Evolutionary conservation across 2,113 vertebrate species (phyloP).

Genomic region (Pterophyllum scalare): DNA sequence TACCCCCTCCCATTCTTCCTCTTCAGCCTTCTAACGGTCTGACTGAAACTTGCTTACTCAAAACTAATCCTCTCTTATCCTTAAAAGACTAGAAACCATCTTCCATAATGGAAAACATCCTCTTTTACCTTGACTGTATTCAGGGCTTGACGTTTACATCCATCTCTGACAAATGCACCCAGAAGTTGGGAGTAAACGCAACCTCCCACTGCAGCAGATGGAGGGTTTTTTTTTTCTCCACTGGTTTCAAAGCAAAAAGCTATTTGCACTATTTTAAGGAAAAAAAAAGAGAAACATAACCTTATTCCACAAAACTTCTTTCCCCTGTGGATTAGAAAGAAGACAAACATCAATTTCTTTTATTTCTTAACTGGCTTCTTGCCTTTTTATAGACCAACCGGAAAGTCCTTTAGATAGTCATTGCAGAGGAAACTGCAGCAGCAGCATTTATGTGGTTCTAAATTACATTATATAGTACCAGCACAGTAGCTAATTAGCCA

Average conservation of each 20-base stretch:
- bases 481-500: constrained; percentile 12
- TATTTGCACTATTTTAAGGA: neutral
- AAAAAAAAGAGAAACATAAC: neutral
- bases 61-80: neutral
- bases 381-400: constrained; percentile 20
- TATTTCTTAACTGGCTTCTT: neutral
- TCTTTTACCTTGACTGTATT: constrained; percentile 1
- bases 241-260: neutral
- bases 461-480: neutral
- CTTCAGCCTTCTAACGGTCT: neutral
- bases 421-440: constrained; percentile 10
- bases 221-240: neutral
- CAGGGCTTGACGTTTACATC: neutral
- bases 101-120: constrained; percentile 1
- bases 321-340: constrained; percentile 36
- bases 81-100: constrained; percentile 4
- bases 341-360: constrained; percentile 17
- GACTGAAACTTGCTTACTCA: constrained; percentile 12
- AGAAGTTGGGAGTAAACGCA: neutral
- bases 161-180: neutral
- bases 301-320: constrained; percentile 4
- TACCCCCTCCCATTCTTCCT: neutral
- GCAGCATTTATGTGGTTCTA: constrained; percentile 20
- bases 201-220: neutral
- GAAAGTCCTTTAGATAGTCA: neutral